Conservation (phyloP, 2,888 invertebrate genomes). For the Zygogramma bicolorata region DNA sequence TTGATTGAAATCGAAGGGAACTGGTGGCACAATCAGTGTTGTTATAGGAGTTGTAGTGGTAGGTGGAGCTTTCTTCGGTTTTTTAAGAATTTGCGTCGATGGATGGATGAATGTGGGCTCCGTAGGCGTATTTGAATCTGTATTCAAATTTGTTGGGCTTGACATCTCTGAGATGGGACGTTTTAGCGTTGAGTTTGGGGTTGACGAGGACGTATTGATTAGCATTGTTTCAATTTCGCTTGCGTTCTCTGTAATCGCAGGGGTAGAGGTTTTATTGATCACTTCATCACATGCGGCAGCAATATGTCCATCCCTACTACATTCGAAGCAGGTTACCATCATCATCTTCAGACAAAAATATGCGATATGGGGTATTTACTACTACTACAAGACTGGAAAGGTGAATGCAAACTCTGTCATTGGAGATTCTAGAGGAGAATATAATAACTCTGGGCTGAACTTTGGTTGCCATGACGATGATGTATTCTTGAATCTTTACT, state of each 20-base stretch:
- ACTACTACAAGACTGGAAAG: no score
- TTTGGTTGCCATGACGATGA: no score
- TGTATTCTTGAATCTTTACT: no score
- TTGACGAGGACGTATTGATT: background rate
- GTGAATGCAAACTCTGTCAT: no score
- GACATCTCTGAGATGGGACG: background rate
- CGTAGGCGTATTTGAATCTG: background rate
- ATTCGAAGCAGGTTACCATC: background rate
- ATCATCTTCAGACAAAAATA: background rate
- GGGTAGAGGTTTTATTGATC: background rate
- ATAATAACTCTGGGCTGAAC: no score
- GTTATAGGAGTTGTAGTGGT: no score
- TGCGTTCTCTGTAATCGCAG: background rate
- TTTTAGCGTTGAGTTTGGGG: background rate
- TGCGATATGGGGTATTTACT: background rate
- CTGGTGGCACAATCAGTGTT: background rate
- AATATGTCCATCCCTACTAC: background rate
- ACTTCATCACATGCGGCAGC: background rate
- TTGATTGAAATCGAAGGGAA: background rate
- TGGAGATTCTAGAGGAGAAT: no score
- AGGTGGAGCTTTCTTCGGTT: no score
- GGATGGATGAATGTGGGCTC: background rate
- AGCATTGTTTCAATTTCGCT: background rate
- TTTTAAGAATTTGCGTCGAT: background rate
- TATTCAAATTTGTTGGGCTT: background rate